phyloP scores from a whole-genome alignment of 1,140 invertebrate species.

The Melipona quadrifasciata region DNA sequence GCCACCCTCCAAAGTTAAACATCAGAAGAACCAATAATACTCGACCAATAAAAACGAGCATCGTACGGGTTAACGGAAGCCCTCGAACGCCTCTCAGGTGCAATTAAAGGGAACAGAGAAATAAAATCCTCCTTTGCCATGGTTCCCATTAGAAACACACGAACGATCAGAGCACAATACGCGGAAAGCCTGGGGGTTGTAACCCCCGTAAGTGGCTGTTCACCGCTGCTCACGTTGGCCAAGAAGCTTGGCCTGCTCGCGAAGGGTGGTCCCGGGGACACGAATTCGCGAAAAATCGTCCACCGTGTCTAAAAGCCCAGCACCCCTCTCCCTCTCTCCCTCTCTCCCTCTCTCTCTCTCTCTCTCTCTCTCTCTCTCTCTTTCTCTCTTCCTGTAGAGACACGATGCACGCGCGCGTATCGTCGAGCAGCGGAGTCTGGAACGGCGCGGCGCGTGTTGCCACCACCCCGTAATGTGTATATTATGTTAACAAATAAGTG shows the following conservation, averaged over 20 bases:
- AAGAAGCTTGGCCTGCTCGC: not conserved
- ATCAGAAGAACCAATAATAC: not conserved
- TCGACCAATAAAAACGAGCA: not conserved
- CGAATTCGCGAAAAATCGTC: slow-evolving; percentile 68
- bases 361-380: not conserved
- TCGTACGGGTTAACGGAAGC: not conserved
- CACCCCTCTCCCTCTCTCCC: not conserved
- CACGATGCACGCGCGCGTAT: not conserved
- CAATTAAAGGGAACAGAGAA: slow-evolving; percentile 24
- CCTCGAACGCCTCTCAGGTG: slow-evolving; percentile 1
- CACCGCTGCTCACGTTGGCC: slow-evolving; percentile 31
- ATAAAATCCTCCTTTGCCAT: not conserved
- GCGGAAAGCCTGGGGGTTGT: not conserved
- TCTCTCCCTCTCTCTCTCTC: not conserved
- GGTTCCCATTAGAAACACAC: slow-evolving; percentile 31
- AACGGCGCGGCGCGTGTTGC: slow-evolving; percentile 58
- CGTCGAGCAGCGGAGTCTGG: not conserved
- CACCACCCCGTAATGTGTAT: slow-evolving; percentile 75
- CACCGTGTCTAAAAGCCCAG: slow-evolving; percentile 74
- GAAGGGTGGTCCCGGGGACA: not conserved
- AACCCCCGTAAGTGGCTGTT: slow-evolving; percentile 33
- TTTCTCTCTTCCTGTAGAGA: not conserved
- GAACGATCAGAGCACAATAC: slow-evolving; percentile 26
- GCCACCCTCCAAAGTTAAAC: not conserved
- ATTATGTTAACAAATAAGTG: slow-evolving; percentile 81